A percentile compares a stretch with the other conserved stretches of the same genome.
Evolutionary conservation across 2,888 invertebrate species (phyloP).

Genomic region (Trissoscelio sp.): DNA sequence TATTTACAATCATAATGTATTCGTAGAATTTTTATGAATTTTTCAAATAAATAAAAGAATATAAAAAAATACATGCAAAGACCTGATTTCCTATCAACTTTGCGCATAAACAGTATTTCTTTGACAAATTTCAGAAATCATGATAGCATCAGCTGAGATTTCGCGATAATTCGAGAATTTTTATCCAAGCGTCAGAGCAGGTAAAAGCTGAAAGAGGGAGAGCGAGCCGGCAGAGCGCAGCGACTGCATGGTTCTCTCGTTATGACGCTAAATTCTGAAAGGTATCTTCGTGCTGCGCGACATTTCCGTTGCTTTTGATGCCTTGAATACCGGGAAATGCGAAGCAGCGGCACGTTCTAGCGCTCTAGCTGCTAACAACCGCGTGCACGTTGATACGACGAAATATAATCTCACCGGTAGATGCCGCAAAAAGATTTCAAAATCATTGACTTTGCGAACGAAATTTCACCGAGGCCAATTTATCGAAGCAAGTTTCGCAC

Average conservation of each 20-base stretch:
- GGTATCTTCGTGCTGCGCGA: slow-evolving; percentile 49
- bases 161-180: slow-evolving; percentile 34
- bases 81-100: no score
- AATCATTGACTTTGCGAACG: background rate
- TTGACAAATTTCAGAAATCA: slow-evolving; percentile 18
- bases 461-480: slow-evolving; percentile 8
- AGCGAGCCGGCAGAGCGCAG: slow-evolving; percentile 4
- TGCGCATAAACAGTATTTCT: background rate
- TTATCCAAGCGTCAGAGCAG: background rate
- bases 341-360: slow-evolving; percentile 31
- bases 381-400: slow-evolving; percentile 18
- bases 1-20: no score
- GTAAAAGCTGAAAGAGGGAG: background rate
- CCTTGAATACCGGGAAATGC: slow-evolving; percentile 52
- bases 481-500: background rate
- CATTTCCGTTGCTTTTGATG: slow-evolving; percentile 61
- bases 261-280: slow-evolving; percentile 54
- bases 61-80: no score
- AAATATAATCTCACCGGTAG: slow-evolving; percentile 15
- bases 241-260: slow-evolving; percentile 30
- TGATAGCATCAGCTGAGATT: slow-evolving; percentile 26
- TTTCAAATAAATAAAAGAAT: no score
- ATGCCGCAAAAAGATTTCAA: slow-evolving; percentile 14
- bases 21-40: no score
- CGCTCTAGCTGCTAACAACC: slow-evolving; percentile 41